Base-by-base conservation (phyloP, 2,888 invertebrate species). In the Coremacera marginata region DNA sequence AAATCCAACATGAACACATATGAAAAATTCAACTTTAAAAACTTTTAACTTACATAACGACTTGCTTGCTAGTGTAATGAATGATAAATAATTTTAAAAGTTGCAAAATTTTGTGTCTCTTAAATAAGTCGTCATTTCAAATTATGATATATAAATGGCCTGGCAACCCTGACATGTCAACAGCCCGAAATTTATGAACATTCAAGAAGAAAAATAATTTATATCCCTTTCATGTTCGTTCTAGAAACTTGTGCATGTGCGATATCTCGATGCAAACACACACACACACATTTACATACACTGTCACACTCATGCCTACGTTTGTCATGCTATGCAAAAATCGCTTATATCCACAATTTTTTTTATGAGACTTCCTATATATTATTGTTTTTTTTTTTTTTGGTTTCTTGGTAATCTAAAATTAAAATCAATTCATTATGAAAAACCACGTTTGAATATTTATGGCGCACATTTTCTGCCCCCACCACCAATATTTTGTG, bases 221-320 rank as follows among this genome's bases (percentile, higher is more conserved):
- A 81, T 86, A 84, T 85, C 78, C 81, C 77, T 81, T 78, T 74
- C 65, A 73, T 63, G 78, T 77, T 65, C 65, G 68, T 80, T 80
- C 80, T 82, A 80, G 80, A 82, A 85, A 82, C 80, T 81, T 51
- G 68, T 68, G 68, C 68, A 68, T 68, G 68, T 68, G 68, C 68
- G 68, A 68, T 51, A 68, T 68, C 68, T 49, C 68, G 27, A 60
- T 60, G 82, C 60, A 22, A 27, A 51, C 52, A 49, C 37, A 70
- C 49, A 60, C n/a, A 31, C 25, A 44, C 31, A n/a, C 62, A 34
- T 22, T 22, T n/a, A 70, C 49, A 19, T 27, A 44, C 44, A 63
- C 44, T 31, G n/a, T n/a, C 44, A 71, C 57, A 16, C 49, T 25
- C 22, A 25, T 19, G 22, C 9, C 22, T 19, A 44, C 25, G 16